phyloP scores from a whole-genome alignment of 1,140 invertebrate species.

The fruit fly (Drosophila melanogaster) region Release_6_plus_ISO1_MT NC_004354.4:22582001-22582500 shows the following conservation, averaged over 20 bases:
- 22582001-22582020: constrained; percentile 63
- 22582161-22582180: neutral
- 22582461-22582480: constrained; percentile 65
- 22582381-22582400: neutral
- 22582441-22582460: constrained; percentile 49
- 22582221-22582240: no score
- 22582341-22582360: no score
- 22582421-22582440: constrained; percentile 1
- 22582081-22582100: neutral
- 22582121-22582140: neutral
- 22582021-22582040: constrained; percentile 58
- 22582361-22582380: no score
- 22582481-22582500: constrained; percentile 3
- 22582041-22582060: neutral
- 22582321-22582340: no score
- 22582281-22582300: no score
- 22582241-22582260: no score
- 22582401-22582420: constrained; percentile 6
- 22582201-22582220: no score
- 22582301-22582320: no score
- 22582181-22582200: no score
- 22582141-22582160: neutral
- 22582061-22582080: constrained; percentile 3
- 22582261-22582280: no score
- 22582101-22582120: neutral